Base-by-base conservation (phyloP, 2,113 vertebrate species). In the Cynopterus brachyotis region DNA sequence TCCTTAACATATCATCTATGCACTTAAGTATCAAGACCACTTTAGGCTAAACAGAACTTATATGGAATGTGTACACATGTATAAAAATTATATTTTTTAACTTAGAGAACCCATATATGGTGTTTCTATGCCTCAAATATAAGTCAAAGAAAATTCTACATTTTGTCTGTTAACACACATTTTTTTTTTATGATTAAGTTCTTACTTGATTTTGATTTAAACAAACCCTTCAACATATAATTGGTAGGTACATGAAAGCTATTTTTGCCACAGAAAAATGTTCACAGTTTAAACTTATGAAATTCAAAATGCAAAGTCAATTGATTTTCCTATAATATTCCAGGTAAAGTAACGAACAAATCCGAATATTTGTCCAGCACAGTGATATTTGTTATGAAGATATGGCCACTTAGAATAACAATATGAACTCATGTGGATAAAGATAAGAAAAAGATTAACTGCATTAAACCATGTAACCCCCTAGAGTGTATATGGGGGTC, bases 291-390 rank as follows among this genome's bases (percentile, higher is more conserved):
- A 75, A 69, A 81, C 17, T n/a, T 37, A 60, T 40, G 85, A 24
- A 79, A 93, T 81, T 82, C 70, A 81, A 91, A 95, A 91, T n/a
- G 3, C 20, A 93, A 89, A 91, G n/a, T 37, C 73, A 84, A 70
- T n/a, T 84, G 30, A 62, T 85, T 91, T 96, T 88, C 26, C 62
- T 7, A 40, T 78, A 79, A 85, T 72, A 6, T 67, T 91, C 10
- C 19, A 35, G 17, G 86, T 84, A 50, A 90, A 87, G 24, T 26
- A 64, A 66, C n/a, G 20, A 19, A 75, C 37, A 86, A 67, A 89
- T 67, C 10, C 78, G 72, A 88, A 70, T 53, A 60, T 4, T n/a
- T 37, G 72, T 80, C 40, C 40, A 35, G 12, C 37, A 87, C 20
- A 72, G 12, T 15, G 3, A 66, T 26, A 30, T 8, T 37, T 53